Conservation (phyloP, 2,888 invertebrate genomes). For the Drosophila ezoana region DNA sequence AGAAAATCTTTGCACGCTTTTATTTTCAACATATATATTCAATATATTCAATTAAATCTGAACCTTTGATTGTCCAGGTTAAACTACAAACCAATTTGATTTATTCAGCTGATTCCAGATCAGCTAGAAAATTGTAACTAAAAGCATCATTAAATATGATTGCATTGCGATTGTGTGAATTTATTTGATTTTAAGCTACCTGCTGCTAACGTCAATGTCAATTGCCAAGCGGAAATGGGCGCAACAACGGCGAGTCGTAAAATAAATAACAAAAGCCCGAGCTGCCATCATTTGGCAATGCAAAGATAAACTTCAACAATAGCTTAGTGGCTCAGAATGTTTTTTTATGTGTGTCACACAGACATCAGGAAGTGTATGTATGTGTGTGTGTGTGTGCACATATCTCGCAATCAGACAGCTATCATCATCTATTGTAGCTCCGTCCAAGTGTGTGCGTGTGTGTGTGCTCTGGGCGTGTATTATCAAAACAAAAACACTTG, state of each 20-base stretch:
- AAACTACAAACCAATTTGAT: not conserved
- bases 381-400: slow-evolving; percentile 11
- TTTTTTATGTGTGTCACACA: slow-evolving; percentile 66
- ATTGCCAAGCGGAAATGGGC: slow-evolving; percentile 24
- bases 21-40: too few species aligned
- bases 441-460: slow-evolving; percentile 3
- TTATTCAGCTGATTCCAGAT: slow-evolving; percentile 1
- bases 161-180: slow-evolving; percentile 40
- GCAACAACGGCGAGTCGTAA: slow-evolving; percentile 17
- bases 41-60: not conserved
- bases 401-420: slow-evolving; percentile 58
- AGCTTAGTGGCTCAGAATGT: slow-evolving; percentile 71
- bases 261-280: slow-evolving; percentile 40
- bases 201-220: slow-evolving; percentile 56
- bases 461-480: slow-evolving; percentile 39
- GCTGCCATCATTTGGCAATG: slow-evolving; percentile 69
- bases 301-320: slow-evolving; percentile 75
- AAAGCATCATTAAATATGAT: slow-evolving; percentile 49
- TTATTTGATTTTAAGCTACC: slow-evolving; percentile 64
- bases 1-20: too few species aligned
- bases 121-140: slow-evolving; percentile 25
- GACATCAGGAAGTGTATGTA: slow-evolving; percentile 15
- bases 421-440: slow-evolving; percentile 44
- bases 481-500: slow-evolving; percentile 75
- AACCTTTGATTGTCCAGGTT: too few species aligned